Base-by-base conservation (phyloP, 1,140 invertebrate genomes). In the Ostrea edulis region DNA sequence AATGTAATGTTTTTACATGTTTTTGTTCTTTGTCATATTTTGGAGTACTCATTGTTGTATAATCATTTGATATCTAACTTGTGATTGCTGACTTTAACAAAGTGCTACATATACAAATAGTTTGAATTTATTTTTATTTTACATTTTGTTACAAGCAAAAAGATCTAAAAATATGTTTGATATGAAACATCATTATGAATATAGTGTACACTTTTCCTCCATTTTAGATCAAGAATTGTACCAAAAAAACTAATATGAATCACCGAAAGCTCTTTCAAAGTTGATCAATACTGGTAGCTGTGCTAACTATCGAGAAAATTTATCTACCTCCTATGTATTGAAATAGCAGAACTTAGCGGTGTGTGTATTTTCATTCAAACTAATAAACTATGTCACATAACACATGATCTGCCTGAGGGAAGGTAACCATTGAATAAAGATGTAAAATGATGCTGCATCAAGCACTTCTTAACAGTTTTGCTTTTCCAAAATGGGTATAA, bases 11-110 rank as follows among this genome's bases (percentile, higher is more conserved):
- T 62, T 62, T 71, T 29, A 3, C 29, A 29, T 71, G 29, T 25
- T 71, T 71, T 71, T 71, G 58, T 62, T 62, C 35, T 71, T 71
- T 35, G 68, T 71, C 68, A 29, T 71, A 71, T 35, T 71, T 71
- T 71, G 25, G 68, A 71, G 22, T 29, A 44, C 22, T 71, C 25
- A 9, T 29, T 71, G 68, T 71, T 71, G 68, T 71, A 71, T 71
- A 71, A 71, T 71, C 29, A 35, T 71, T 71, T 44, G 12, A 71
- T 71, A 71, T 71, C 3, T 71, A 71, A 29, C 25, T 12, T 71
- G 25, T 71, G 68, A 71, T 71, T 71, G 68, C 68, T 71, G 35
- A 14, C 29, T 9, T 4, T 71, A 71, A 71, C 68, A 71, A 71
- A 71, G 29, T 71, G 25, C 29, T 71, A 71, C 22, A 44, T 44